Base-by-base conservation (phyloP, 92 coral and sea anemone species). In the Phymanthus crucifer region DNA sequence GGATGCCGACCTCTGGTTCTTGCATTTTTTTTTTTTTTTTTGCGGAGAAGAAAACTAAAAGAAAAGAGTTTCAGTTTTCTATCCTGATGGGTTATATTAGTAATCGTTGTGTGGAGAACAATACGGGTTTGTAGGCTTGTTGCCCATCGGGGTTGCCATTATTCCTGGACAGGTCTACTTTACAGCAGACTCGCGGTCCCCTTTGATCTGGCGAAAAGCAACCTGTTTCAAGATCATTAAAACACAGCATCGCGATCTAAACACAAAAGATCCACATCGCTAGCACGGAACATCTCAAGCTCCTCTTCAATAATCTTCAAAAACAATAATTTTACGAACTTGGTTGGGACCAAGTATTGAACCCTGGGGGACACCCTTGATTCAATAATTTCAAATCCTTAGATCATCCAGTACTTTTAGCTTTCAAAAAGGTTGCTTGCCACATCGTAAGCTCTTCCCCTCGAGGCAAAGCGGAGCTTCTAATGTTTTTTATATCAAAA, bases 141-240 rank as follows among this genome's bases (percentile, higher is more conserved):
- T 7, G 13, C 34, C 68, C 34, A 18, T 10, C 64, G 64, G 64
- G 64, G 64, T 10, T 54, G 64, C 29, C 29, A 54, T 54, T 54
- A 54, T 54, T 54, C 64, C 64, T 3, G 64, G 64, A 3, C 64
- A n/a, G n/a, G 57, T 0, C 66, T 57, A n/a, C 66, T 57, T 57
- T 5, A 57, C 10, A 48, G 17, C 57, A 8, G 9, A 27, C 68
- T 3, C 40, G 72, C 81, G 81, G 81, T 24, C 7, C 38, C 26
- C n/a, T 58, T 77, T 61, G 81, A 77, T 77, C 40, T 40, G 11
- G 14, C 52, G 19, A 27, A 37, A 9, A 21, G 23, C 47, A 35
- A 77, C 81, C 72, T 77, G 81, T 37, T 75, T 27, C 19, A 36
- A 21, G 71, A 19, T 65, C 72, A 47, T 54, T 75, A 27, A 14